A percentile compares a stretch with the other conserved stretches of the same genome.
Conservation (phyloP, 2,888 invertebrate genomes). For the Bruchidius siliquastri region DNA sequence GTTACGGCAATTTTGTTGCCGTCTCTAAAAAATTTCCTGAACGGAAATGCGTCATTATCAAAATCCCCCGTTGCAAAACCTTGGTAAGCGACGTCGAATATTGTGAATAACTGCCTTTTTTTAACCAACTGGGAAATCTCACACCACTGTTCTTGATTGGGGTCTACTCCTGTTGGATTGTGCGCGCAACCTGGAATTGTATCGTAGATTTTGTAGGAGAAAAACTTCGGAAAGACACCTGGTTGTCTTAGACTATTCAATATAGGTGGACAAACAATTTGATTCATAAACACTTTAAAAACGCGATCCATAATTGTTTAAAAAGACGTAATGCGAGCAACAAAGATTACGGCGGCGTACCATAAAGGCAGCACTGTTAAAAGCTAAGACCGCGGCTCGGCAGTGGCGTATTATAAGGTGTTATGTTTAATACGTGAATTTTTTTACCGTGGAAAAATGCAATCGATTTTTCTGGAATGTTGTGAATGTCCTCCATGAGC, state of each 20-base stretch:
- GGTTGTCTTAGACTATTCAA: too few relatives aligned
- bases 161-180: slow-evolving; percentile 64
- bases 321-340: too few relatives aligned
- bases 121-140: slow-evolving; percentile 56
- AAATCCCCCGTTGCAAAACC: slow-evolving; percentile 57
- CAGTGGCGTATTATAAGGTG: too few relatives aligned
- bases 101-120: slow-evolving; percentile 53
- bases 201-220: background rate
- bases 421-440: too few relatives aligned
- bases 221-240: background rate
- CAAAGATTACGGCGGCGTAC: too few relatives aligned
- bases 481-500: slow-evolving; percentile 58
- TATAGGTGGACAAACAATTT: too few relatives aligned
- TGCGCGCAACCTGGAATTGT: slow-evolving; percentile 48
- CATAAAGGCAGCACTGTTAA: too few relatives aligned
- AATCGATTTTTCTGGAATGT: slow-evolving; percentile 58
- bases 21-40: slow-evolving; percentile 54
- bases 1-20: slow-evolving; percentile 58
- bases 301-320: too few relatives aligned
- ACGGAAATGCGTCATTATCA: slow-evolving; percentile 56
- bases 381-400: too few relatives aligned
- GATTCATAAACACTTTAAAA: too few relatives aligned
- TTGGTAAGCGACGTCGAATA: slow-evolving; percentile 68
- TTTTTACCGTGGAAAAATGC: slow-evolving; percentile 55
- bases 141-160: slow-evolving; percentile 57